A percentile compares a stretch with the other conserved stretches of the same genome.
Evolutionary conservation across 2,113 vertebrate genomes (phyloP).

Genomic region (Eurystomus gularis): DNA sequence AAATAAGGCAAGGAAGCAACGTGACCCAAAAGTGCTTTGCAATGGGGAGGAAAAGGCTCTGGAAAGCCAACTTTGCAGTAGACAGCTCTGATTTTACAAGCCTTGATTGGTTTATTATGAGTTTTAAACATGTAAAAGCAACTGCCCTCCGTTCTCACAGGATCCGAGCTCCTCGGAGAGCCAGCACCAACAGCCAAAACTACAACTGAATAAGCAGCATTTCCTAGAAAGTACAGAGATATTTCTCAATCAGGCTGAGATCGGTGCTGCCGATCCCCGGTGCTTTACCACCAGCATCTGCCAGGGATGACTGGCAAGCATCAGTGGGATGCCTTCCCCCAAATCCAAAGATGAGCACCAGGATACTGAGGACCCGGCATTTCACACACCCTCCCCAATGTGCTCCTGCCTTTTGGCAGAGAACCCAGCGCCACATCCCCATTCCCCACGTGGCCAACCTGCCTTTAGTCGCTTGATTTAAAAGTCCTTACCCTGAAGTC

Average conservation of each 20-base stretch:
- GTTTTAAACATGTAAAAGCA: neutral
- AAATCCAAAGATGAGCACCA: rapidly evolving
- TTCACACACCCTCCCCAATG: neutral
- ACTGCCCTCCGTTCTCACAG: rapidly evolving
- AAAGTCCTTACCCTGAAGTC: neutral
- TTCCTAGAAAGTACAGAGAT: conserved; percentile 2
- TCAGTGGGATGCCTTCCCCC: neutral
- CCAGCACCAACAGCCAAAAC: rapidly evolving
- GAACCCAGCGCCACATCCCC: neutral
- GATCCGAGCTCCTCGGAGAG: neutral
- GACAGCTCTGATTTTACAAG: neutral
- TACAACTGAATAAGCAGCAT: neutral
- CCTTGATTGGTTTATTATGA: neutral
- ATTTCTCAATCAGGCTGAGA: neutral
- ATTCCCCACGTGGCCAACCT: neutral
- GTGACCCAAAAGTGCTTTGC: rapidly evolving
- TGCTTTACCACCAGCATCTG: neutral
- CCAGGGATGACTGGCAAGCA: neutral
- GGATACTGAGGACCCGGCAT: neutral
- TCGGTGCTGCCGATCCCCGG: rapidly evolving
- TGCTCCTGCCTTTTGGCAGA: neutral
- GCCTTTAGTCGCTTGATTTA: neutral
- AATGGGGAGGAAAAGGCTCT: neutral
- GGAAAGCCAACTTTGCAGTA: neutral
- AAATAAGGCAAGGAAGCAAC: neutral